A percentile compares a stretch with the other conserved stretches of the same genome.
Conservation (phyloP, 1,140 invertebrate species). For the Pseudobourletiella spinata region DNA sequence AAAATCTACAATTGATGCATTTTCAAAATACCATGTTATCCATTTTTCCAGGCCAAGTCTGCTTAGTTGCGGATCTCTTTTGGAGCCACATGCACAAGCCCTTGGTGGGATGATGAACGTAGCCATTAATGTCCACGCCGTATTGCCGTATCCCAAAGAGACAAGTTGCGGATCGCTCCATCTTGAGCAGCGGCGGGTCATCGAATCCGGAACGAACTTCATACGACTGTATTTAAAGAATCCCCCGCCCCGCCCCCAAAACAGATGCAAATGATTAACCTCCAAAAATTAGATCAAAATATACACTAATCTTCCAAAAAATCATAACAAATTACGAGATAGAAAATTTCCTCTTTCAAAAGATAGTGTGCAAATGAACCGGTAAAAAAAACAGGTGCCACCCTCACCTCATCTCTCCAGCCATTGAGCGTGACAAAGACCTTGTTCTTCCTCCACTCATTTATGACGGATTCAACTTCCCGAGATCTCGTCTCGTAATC, state of each 20-base stretch:
- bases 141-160: conserved; percentile 88
- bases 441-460: conserved; percentile 56
- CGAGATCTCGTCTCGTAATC: conserved; percentile 69
- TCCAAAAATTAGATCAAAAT: no score
- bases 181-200: conserved; percentile 65
- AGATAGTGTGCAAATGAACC: no score
- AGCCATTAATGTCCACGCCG: conserved; percentile 90
- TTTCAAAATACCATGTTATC: conserved; percentile 68
- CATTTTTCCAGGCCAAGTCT: conserved; percentile 89
- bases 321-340: no score
- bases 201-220: conserved; percentile 65
- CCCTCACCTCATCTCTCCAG: conserved; percentile 75
- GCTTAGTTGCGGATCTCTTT: conserved; percentile 77
- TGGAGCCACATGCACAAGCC: conserved; percentile 88
- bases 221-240: conserved; percentile 55
- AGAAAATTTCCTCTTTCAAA: no score
- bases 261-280: no score
- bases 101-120: conserved; percentile 69
- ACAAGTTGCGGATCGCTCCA: conserved; percentile 84
- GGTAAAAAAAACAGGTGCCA: neutral
- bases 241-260: no score
- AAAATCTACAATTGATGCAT: neutral
- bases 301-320: no score
- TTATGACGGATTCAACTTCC: conserved; percentile 67
- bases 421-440: conserved; percentile 64